phyloP scores from a whole-genome alignment of 2,113 vertebrate genomes.

The Numenius arquata region DNA sequence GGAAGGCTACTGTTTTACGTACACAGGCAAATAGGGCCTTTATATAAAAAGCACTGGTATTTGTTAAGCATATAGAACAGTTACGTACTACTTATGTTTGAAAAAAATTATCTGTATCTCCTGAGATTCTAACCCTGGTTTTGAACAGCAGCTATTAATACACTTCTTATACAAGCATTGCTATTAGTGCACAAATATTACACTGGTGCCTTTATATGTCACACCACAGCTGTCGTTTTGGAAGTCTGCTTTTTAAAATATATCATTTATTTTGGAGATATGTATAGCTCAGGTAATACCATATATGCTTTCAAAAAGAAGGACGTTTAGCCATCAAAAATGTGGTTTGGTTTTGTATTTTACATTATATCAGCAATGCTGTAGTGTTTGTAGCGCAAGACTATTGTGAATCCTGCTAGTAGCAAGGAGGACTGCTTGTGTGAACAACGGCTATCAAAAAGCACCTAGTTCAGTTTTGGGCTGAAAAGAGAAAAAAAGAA shows the following conservation, averaged over 20 bases:
- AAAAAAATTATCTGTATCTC: not conserved
- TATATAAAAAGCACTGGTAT: not conserved
- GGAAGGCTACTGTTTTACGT: not conserved
- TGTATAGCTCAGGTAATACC: not conserved
- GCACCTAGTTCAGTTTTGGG: not conserved
- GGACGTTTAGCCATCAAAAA: not conserved
- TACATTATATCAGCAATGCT: not conserved
- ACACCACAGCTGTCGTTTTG: not conserved
- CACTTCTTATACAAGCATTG: not conserved
- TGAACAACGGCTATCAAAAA: not conserved
- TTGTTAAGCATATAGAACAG: not conserved
- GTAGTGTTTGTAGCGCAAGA: not conserved
- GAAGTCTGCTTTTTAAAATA: not conserved
- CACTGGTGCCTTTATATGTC: not conserved
- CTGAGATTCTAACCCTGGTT: not conserved
- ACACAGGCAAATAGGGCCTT: not conserved
- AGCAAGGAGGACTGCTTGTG: not conserved
- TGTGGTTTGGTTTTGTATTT: not conserved
- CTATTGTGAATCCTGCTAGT: not conserved
- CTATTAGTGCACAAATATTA: not conserved
- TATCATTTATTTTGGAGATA: not conserved
- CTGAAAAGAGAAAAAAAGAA: not conserved
- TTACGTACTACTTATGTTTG: accelerated
- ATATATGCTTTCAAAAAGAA: not conserved
- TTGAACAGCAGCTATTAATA: not conserved